Base-by-base conservation (phyloP, 2,113 vertebrate genomes). In the Engystomops pustulosus region DNA sequence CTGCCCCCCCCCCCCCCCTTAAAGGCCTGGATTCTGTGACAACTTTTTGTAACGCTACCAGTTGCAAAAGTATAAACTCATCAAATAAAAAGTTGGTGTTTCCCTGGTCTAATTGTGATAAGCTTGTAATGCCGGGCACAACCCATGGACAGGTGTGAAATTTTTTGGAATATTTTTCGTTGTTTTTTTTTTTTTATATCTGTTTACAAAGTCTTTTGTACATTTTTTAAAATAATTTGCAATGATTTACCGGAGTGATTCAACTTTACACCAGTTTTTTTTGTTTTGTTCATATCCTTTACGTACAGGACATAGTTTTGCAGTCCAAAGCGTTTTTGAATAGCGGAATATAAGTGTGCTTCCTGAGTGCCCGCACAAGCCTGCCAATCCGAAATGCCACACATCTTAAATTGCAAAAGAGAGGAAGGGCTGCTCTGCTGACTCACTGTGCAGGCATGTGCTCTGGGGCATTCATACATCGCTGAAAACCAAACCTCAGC, bases 321-420 rank as follows among this genome's bases (percentile, higher is more conserved):
- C 68, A 41, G 30, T 55, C 65, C 67, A 58, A 58, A 71, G 80
- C 49, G 12, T 27, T 81, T 81, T 30, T 15, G 67, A 70, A 71
- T 75, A 60, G 81, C 58, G 25, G 53, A 84, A 34, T 76, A 27
- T 67, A 77, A 77, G 60, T 78, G 82, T 84, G 82, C 74, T 69
- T 78, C 62, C 74, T 84, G 82, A 84, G 71, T 84, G 82, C 82
- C 82, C 60, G 44, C 74, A 69, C 72, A 55, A 17, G 30, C 82
- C 68, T 32, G 71, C 72, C 74, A 78, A 44, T 55, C 82, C 36
- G 32, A 84, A 84, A 84, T 84, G 82, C 82, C 82, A 84, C 74
- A 78, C 82, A 78, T 78, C 74, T 84, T 84, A 78, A 84, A 84
- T 84, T 84, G 82, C 82, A 69, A 38, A 36, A 53, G 70, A 75